Evolutionary conservation across 2,888 invertebrate species (phyloP), one percentile per base, ranked within the genome.

Genomic region (Andrena praecox): DNA sequence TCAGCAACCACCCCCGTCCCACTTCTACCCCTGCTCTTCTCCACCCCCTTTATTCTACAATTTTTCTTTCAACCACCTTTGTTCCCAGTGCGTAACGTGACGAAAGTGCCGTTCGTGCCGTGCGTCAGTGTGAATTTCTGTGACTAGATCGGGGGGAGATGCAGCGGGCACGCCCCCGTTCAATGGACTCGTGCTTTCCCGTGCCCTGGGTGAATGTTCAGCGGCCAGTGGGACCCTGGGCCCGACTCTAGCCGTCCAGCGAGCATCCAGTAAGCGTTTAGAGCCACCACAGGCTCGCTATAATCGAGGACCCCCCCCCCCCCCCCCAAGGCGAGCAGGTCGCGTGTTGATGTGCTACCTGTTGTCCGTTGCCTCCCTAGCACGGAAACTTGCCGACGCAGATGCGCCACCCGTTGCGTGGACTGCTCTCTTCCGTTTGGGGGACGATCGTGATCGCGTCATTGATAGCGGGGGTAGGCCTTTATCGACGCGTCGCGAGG

Each of bases 341-440:
- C 35, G 64, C 63, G 54, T 54, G 64, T 66, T 48, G n/a, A 60
- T 67, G 27, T 69, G 81, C 81, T 62, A 82, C 80, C 80, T 82
- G 80, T 75, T 82, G 80, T 80, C 12, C 10, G 29, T 42, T 50
- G 27, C 2, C 27, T 42, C 42, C 29, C 5, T 59, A 10, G 8
- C 31, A 24, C 48, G 33, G 16, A 48, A 69, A 64, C 69, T 69
- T 73, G 63, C 33, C 56, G 16, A 48, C 20, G 71, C 33, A 33
- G 48, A 29, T 50, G 20, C 54, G 64, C 29, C 77, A 24, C 27
- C 24, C 10, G 54, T 29, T 73, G 79, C 54, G 79, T 70, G 81
- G 62, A 16, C 33, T 29, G 48, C 73, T 56, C 72, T 27, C 62
- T 42, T 63, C 33, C 50, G 33, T 35, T 35, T 62, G n/a, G 48